Evolutionary conservation across 2,113 vertebrate species (phyloP).

Genomic region (Otus sunia): DNA sequence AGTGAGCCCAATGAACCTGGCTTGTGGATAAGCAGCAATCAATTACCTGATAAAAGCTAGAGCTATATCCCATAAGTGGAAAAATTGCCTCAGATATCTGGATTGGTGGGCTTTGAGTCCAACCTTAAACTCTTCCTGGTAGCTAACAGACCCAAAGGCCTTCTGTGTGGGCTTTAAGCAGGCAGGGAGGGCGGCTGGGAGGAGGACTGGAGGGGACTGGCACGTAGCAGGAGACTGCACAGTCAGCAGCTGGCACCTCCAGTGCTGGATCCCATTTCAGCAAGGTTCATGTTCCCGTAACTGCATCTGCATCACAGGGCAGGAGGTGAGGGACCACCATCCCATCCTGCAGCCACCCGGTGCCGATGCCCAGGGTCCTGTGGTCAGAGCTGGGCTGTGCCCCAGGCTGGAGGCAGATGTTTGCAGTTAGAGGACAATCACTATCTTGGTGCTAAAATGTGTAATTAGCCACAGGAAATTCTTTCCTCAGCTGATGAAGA

Average conservation of each 20-base stretch:
- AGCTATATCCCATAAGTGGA: neutral
- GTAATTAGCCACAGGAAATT: constrained; percentile 26
- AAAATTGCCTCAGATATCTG: neutral
- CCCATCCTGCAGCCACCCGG: accelerated
- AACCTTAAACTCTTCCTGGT: neutral
- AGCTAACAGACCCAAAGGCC: neutral
- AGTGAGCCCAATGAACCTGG: neutral
- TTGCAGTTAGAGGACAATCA: neutral
- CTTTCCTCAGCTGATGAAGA: constrained; percentile 28
- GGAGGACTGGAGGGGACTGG: neutral
- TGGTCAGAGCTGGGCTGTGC: neutral
- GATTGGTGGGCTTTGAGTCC: neutral
- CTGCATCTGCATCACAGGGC: neutral
- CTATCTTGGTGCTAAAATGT: constrained; percentile 11
- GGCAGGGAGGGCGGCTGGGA: neutral
- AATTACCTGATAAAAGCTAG: neutral
- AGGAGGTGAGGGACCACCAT: neutral
- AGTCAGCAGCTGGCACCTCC: neutral
- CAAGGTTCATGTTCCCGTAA: neutral
- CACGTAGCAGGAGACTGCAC: neutral
- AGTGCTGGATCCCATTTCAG: neutral
- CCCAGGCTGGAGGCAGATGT: neutral
- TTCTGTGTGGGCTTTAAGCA: neutral
- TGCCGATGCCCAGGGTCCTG: neutral
- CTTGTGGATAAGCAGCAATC: neutral